A percentile compares a stretch with the other conserved stretches of the same genome.
Conservation (phyloP, 1,140 invertebrate species). For the Zophobas atratus region DNA sequence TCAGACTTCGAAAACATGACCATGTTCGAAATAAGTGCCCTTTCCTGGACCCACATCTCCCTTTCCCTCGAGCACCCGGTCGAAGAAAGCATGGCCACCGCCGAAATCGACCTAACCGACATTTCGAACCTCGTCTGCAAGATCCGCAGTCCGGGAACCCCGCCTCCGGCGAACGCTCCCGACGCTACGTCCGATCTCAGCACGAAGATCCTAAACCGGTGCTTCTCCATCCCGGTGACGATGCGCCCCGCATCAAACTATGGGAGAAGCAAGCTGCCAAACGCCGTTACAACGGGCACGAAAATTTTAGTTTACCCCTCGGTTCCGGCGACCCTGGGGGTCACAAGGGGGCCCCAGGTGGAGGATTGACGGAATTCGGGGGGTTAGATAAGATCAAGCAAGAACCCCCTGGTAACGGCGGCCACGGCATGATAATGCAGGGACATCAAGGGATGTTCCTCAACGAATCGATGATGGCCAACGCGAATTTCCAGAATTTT, state of each 20-base stretch:
- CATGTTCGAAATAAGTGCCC: slow-evolving; percentile 92
- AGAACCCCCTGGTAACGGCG: slow-evolving; percentile 69
- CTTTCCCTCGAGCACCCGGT: slow-evolving; percentile 94
- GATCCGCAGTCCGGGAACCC: slow-evolving; percentile 68
- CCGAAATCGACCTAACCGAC: slow-evolving; percentile 90
- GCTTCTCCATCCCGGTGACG: slow-evolving; percentile 92
- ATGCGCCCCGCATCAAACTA: slow-evolving; percentile 75
- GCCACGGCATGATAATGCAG: slow-evolving; percentile 63
- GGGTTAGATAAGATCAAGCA: slow-evolving; percentile 72
- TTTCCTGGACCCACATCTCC: slow-evolving; percentile 91
- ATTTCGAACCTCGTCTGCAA: slow-evolving; percentile 80
- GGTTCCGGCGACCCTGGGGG: slow-evolving; percentile 67
- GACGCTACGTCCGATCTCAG: slow-evolving; percentile 83
- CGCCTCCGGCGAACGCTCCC: slow-evolving; percentile 69
- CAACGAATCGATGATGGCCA: slow-evolving; percentile 64
- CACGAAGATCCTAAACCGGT: slow-evolving; percentile 90
- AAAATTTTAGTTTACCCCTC: slow-evolving; percentile 69
- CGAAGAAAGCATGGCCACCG: slow-evolving; percentile 93
- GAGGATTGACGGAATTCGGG: slow-evolving; percentile 69
- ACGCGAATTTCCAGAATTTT: slow-evolving; percentile 64
- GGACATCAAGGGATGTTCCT: slow-evolving; percentile 63
- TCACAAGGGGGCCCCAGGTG: slow-evolving; percentile 68
- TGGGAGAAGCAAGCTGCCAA: slow-evolving; percentile 70
- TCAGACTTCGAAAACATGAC: slow-evolving; percentile 84
- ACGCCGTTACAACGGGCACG: slow-evolving; percentile 64